Conservation (phyloP, 1,140 invertebrate species). For the Zaprionus nigranus region DNA sequence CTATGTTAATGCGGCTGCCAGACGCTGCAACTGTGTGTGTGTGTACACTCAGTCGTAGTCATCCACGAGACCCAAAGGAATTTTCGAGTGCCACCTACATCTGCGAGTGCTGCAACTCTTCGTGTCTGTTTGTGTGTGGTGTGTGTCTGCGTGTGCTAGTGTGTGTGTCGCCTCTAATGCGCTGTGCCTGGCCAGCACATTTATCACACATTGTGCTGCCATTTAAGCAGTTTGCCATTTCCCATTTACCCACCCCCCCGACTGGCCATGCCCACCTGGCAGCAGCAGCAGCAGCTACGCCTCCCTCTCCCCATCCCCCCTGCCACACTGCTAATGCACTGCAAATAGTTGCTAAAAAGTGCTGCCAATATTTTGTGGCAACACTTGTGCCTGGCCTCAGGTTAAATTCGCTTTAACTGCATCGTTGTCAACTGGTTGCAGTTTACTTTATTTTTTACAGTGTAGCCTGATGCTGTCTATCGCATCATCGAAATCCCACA, state of each 20-base stretch:
- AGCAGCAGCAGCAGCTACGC: neutral
- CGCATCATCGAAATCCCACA: slow-evolving; percentile 29
- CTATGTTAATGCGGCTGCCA: slow-evolving; percentile 65
- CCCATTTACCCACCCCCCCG: slow-evolving; percentile 41
- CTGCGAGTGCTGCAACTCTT: slow-evolving; percentile 60
- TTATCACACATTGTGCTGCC: slow-evolving; percentile 75
- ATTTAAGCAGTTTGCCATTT: slow-evolving; percentile 61
- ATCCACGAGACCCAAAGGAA: slow-evolving; percentile 67
- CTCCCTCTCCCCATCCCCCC: no score
- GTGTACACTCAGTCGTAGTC: slow-evolving; percentile 50
- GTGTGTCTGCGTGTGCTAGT: slow-evolving; percentile 23
- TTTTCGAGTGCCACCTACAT: slow-evolving; percentile 77
- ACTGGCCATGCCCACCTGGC: slow-evolving; percentile 5
- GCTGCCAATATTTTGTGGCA: slow-evolving; percentile 20
- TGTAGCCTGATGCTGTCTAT: slow-evolving; percentile 9
- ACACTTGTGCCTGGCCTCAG: neutral
- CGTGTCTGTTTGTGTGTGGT: neutral
- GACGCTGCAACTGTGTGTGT: slow-evolving; percentile 15
- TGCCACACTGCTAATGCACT: slow-evolving; percentile 22
- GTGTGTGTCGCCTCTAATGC: slow-evolving; percentile 46
- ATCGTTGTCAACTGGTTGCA: neutral
- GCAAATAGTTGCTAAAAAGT: neutral
- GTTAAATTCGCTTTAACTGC: neutral
- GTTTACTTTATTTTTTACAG: neutral
- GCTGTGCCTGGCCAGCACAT: slow-evolving; percentile 62